Conservation (phyloP, 2,888 invertebrate species). For the Hartigia nigra region DNA sequence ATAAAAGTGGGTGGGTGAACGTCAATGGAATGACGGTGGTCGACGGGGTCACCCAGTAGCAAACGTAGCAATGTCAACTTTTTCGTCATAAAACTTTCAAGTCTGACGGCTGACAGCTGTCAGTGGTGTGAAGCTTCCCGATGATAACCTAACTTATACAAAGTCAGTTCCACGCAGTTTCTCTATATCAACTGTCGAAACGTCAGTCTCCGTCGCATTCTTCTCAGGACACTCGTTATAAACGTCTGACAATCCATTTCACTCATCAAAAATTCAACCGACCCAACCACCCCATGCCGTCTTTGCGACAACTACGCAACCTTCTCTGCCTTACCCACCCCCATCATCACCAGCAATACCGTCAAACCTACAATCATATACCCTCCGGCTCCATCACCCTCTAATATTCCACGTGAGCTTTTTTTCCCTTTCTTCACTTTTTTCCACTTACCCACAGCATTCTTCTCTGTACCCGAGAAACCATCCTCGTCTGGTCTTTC, state of each 20-base stretch:
- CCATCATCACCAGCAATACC: neutral
- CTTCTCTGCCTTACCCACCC: neutral
- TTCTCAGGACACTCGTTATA: neutral
- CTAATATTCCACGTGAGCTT: too few relatives aligned
- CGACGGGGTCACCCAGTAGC: constrained; percentile 29
- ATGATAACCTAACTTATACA: neutral
- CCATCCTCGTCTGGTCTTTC: constrained; percentile 18
- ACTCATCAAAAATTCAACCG: constrained; percentile 22
- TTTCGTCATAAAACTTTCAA: constrained; percentile 53
- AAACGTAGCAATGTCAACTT: constrained; percentile 59
- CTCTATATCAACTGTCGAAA: constrained; percentile 22
- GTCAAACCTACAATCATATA: neutral
- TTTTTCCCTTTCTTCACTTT: too few relatives aligned
- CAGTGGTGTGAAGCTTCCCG: constrained; percentile 40
- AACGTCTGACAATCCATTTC: constrained; percentile 19
- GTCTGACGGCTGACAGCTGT: constrained; percentile 58
- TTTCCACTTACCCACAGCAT: neutral
- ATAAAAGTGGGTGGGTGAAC: neutral
- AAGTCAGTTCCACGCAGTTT: constrained; percentile 16
- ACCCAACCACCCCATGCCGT: constrained; percentile 5
- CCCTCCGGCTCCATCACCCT: too few relatives aligned
- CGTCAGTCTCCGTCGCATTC: constrained; percentile 10
- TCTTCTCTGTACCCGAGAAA: neutral
- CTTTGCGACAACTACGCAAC: neutral
- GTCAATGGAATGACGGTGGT: neutral